These are phyloP conservation scores for Cryptocephalus primarius DNA, from an alignment of 2,888 invertebrate species.

Conservation along the genomic window DNA sequence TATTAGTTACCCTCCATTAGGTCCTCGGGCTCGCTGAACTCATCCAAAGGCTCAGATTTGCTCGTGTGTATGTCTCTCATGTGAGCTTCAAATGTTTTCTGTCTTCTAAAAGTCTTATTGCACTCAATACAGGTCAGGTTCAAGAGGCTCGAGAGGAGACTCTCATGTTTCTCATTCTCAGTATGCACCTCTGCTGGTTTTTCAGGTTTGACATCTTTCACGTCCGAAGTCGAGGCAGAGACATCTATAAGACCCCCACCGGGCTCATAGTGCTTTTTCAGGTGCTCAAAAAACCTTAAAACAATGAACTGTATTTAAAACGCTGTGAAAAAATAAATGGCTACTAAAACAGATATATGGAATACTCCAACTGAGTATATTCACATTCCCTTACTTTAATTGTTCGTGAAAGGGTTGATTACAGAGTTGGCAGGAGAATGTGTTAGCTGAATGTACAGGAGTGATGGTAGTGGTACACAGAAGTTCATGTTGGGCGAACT, in stretches of 20 bases:
- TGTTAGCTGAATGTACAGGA: constrained; percentile 37
- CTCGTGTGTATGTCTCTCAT: constrained; percentile 45
- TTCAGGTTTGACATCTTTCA: constrained; percentile 5
- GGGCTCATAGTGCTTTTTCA: constrained; percentile 73
- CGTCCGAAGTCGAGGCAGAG: constrained; percentile 1
- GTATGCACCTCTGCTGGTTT: background rate
- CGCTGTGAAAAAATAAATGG: background rate
- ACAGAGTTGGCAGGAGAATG: constrained; percentile 68
- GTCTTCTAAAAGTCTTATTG: constrained; percentile 49
- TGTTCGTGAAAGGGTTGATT: constrained; percentile 66
- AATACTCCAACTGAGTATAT: background rate
- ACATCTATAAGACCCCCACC: constrained; percentile 9
- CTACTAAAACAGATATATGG: background rate
- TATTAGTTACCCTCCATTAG: constrained; percentile 53
- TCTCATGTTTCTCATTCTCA: constrained; percentile 17
- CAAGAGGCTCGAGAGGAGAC: constrained; percentile 27
- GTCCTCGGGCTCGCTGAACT: constrained; percentile 79
- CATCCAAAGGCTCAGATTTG: constrained; percentile 44
- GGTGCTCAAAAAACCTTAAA: constrained; percentile 65
- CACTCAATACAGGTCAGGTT: constrained; percentile 33
- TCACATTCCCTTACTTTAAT: constrained; percentile 34
- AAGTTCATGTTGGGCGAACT: constrained; percentile 41
- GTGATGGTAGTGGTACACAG: constrained; percentile 34
- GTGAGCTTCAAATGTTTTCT: constrained; percentile 53
- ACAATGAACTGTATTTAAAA: background rate